phyloP scores from a whole-genome alignment of 2,888 invertebrate species.

The Sphaerophoria taeniata region DNA sequence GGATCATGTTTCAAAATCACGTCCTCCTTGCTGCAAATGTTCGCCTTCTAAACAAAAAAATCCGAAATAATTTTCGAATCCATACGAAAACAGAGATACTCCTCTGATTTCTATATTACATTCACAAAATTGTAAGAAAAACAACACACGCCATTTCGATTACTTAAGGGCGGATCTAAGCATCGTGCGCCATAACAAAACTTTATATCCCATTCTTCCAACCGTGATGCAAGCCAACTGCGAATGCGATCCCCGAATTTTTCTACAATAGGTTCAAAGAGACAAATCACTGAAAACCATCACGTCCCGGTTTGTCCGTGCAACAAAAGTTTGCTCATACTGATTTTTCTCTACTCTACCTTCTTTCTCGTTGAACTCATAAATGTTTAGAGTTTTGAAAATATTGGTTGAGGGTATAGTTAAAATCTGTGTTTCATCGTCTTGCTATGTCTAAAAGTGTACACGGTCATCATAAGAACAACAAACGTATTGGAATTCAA shows the following conservation, averaged over 20 bases:
- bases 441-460: constrained; percentile 12
- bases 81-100: not conserved
- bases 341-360: not conserved
- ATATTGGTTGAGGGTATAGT: constrained; percentile 47
- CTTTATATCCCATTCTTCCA: constrained; percentile 1
- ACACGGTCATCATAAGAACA: constrained; percentile 60
- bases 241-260: not conserved
- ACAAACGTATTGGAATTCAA: constrained; percentile 44
- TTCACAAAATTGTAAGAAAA: constrained; percentile 34
- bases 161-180: constrained; percentile 60
- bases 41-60: too few relatives aligned
- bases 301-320: constrained; percentile 52
- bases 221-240: not conserved
- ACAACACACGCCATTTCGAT: constrained; percentile 62
- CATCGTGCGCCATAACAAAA: constrained; percentile 16
- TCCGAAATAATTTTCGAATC: too few relatives aligned
- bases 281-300: constrained; percentile 71
- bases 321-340: constrained; percentile 9
- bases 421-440: constrained; percentile 2
- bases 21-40: too few relatives aligned
- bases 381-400: constrained; percentile 55
- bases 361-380: constrained; percentile 40
- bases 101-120: constrained; percentile 9
- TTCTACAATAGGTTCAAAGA: constrained; percentile 30
- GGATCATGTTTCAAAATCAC: too few relatives aligned